These are phyloP conservation scores for Hofmannophila pseudospretella DNA, from an alignment of 2,888 invertebrate genomes.

Conservation along the genomic window DNA sequence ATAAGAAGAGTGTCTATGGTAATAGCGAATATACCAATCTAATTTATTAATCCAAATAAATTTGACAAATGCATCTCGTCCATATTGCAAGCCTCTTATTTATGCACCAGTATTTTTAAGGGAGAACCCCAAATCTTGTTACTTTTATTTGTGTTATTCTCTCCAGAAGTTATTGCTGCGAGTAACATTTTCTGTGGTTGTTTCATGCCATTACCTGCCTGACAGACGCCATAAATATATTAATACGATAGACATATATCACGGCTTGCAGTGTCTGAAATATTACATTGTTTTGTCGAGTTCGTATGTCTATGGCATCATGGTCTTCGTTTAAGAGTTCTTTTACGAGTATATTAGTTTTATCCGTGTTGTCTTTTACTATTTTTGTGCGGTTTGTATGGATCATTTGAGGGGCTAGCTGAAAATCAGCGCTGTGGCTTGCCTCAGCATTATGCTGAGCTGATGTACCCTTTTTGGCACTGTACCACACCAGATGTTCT, in stretches of 20 bases:
- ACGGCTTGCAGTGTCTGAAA: slow-evolving; percentile 35
- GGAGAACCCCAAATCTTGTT: slow-evolving; percentile 44
- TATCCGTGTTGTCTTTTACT: too few relatives aligned
- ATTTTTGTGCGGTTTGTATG: too few relatives aligned
- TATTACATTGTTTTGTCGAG: slow-evolving; percentile 33
- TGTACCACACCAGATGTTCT: too few relatives aligned
- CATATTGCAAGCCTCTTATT: slow-evolving; percentile 32
- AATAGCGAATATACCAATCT: too few relatives aligned
- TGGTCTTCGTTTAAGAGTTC: too few relatives aligned
- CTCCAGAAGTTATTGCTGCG: slow-evolving; percentile 47
- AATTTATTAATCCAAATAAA: slow-evolving; percentile 39
- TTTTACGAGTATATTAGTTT: too few relatives aligned
- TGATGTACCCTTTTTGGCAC: too few relatives aligned
- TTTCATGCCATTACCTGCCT: slow-evolving; percentile 73
- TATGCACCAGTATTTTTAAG: slow-evolving; percentile 45
- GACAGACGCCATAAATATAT: slow-evolving; percentile 72
- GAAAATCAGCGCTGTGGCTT: too few relatives aligned
- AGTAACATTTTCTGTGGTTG: slow-evolving; percentile 60
- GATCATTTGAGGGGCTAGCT: too few relatives aligned
- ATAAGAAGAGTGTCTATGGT: too few relatives aligned
- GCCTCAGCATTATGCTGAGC: too few relatives aligned
- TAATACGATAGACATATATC: slow-evolving; percentile 57
- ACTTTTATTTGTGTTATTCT: slow-evolving; percentile 58
- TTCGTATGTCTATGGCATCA: too few relatives aligned
- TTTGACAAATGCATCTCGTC: slow-evolving; percentile 38